Percentiles rank a stretch among this genome's conserved stretches.
Evolutionary conservation across 2,113 vertebrate genomes (phyloP).

Genomic region (Phyllostomus hastatus): DNA sequence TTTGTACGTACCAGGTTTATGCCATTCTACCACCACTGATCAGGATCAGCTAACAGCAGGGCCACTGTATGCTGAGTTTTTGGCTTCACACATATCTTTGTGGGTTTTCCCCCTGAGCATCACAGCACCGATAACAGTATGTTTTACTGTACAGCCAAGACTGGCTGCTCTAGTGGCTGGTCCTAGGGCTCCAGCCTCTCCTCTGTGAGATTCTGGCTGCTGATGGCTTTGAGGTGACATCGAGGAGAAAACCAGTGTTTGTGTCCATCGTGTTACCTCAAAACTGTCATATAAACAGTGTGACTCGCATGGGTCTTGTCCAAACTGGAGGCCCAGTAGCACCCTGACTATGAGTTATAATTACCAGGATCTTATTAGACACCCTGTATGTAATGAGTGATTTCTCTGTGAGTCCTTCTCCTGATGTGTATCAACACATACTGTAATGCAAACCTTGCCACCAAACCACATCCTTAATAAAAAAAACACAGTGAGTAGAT

Average conservation of each 20-base stretch:
- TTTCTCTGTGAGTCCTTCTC: background rate
- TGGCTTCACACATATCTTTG: background rate
- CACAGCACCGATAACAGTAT: background rate
- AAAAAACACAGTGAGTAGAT: background rate
- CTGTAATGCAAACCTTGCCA: background rate
- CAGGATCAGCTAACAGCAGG: background rate
- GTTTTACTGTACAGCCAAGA: background rate
- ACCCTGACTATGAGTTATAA: background rate
- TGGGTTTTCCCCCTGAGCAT: background rate
- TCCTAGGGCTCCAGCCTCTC: background rate
- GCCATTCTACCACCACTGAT: background rate
- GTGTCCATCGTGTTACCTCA: background rate
- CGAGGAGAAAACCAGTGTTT: background rate
- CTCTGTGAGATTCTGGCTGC: background rate
- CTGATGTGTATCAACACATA: background rate
- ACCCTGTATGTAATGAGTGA: background rate
- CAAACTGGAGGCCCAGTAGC: background rate
- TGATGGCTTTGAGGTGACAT: background rate
- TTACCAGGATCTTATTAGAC: background rate
- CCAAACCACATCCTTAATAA: slow-evolving; percentile 46
- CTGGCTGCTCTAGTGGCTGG: background rate
- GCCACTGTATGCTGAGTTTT: background rate
- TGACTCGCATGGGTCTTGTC: slow-evolving; percentile 34
- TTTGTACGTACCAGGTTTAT: background rate
- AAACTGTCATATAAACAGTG: background rate